phyloP scores from a whole-genome alignment of 2,888 invertebrate species.

The Hyposoter dolosus region DNA sequence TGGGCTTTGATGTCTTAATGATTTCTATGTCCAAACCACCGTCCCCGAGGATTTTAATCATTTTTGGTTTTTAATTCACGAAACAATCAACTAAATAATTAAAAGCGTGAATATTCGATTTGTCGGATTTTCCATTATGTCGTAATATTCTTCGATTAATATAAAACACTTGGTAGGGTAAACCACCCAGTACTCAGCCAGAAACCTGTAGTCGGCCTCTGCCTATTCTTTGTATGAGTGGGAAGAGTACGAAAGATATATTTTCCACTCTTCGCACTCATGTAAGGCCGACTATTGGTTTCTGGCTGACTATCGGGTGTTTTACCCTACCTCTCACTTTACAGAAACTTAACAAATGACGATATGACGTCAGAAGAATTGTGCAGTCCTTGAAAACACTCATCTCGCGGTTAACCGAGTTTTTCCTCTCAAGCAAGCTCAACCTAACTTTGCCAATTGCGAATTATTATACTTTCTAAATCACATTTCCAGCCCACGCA shows the following conservation, averaged over 20 bases:
- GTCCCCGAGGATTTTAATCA: no score
- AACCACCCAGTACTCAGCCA: no score
- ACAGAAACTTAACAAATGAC: not conserved
- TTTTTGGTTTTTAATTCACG: no score
- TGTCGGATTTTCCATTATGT: no score
- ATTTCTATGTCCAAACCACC: not conserved
- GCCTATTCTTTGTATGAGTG: no score
- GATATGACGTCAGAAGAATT: slow-evolving; percentile 2
- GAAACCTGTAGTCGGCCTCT: no score
- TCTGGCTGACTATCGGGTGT: no score
- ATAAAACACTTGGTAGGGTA: not conserved
- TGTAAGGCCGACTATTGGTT: no score
- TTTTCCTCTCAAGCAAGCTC: slow-evolving; percentile 14
- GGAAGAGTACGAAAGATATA: no score
- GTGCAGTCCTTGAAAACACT: slow-evolving; percentile 20
- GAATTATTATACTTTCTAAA: slow-evolving; percentile 7
- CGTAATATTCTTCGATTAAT: not conserved
- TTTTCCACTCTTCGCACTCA: no score
- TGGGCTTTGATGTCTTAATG: not conserved
- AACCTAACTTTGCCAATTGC: not conserved
- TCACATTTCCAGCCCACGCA: not conserved
- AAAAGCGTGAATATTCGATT: no score
- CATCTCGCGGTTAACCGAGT: slow-evolving; percentile 38
- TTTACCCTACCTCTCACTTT: not conserved
- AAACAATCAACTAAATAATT: no score